These are phyloP conservation scores for Drosophila aldrichi DNA, from an alignment of 2,888 invertebrate species.

Conservation along the genomic window DNA sequence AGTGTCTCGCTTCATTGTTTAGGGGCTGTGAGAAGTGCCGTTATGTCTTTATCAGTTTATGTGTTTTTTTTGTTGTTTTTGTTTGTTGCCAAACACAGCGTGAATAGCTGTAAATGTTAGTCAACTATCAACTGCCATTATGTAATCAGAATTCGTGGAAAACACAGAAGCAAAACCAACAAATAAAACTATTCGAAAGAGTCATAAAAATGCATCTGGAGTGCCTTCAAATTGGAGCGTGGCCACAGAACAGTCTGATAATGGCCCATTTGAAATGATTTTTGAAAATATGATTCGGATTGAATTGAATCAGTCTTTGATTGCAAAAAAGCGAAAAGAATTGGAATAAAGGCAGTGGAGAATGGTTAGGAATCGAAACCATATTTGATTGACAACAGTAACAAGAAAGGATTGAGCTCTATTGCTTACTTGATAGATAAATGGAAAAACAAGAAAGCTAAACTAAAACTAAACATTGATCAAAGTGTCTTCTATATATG, in stretches of 20 bases:
- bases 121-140: constrained; percentile 21
- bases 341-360: too few species aligned
- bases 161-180: constrained; percentile 7
- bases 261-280: neutral
- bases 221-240: constrained; percentile 4
- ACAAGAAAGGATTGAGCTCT: too few species aligned
- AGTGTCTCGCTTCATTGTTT: constrained; percentile 42
- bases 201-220: constrained; percentile 19
- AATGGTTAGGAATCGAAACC: too few species aligned
- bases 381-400: too few species aligned
- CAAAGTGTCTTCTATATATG: too few species aligned
- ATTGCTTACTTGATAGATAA: too few species aligned
- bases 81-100: constrained; percentile 36
- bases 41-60: constrained; percentile 55
- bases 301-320: neutral
- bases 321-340: too few species aligned
- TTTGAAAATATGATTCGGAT: neutral
- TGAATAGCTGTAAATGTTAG: constrained; percentile 32
- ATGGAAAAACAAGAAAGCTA: too few species aligned
- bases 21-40: constrained; percentile 57
- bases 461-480: too few species aligned
- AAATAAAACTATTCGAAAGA: constrained; percentile 15
- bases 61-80: neutral
- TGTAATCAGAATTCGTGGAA: constrained; percentile 46
- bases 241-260: neutral